Evolutionary conservation across 2,797 vertebrate genomes (phyloP).

Genomic region (Miichthys miiuy): DNA sequence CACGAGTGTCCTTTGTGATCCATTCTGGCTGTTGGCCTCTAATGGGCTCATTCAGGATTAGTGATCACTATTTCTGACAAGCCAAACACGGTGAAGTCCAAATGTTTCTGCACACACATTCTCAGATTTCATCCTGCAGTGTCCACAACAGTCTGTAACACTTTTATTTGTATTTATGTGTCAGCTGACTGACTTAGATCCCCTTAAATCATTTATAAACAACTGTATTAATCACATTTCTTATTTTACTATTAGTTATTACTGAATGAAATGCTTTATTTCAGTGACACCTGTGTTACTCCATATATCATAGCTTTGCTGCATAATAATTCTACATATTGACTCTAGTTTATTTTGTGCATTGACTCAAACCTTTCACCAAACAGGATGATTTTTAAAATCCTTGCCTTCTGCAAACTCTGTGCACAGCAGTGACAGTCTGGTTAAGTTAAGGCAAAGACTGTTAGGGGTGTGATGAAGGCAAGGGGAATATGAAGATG

Average conservation of each 20-base stretch:
- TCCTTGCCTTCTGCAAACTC: background rate
- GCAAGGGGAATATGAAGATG: background rate
- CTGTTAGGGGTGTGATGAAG: background rate
- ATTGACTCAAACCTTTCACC: background rate
- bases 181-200: background rate
- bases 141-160: background rate
- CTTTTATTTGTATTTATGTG: background rate
- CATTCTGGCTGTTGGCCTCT: constrained; percentile 10
- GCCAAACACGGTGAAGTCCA: constrained; percentile 8
- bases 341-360: too few species aligned
- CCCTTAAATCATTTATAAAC: too few species aligned
- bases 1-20: constrained; percentile 30
- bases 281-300: too few species aligned
- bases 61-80: constrained; percentile 7
- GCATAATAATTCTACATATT: too few species aligned
- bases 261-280: too few species aligned
- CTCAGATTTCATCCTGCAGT: background rate
- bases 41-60: constrained; percentile 25
- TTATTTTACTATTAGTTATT: too few species aligned
- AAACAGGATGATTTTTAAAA: background rate
- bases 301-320: background rate
- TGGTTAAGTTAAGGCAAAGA: background rate
- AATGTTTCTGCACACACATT: constrained; percentile 11
- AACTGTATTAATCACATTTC: too few species aligned
- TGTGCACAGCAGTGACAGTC: background rate